Base-by-base conservation (phyloP, 2,797 vertebrate species). In the Clamator glandarius region DNA sequence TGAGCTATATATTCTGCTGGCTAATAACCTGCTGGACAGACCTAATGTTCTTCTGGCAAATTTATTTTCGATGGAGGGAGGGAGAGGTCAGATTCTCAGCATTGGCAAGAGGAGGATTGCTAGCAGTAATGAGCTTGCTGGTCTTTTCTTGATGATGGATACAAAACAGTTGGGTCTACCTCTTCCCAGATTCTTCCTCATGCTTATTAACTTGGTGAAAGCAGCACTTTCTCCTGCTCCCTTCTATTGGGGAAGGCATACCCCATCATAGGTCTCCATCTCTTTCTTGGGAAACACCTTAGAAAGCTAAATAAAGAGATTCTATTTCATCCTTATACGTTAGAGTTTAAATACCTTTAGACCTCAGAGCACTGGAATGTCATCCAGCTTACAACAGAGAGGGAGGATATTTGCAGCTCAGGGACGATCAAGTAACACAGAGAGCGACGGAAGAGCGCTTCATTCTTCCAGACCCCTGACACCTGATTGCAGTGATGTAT, bases 291-390 rank as follows among this genome's bases (percentile, higher is more conserved):
- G 70, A 54, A 77, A 66, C 70, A 42, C 7, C 6, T 28, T 41
- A 54, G 78, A 83, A 89, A 85, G 64, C 7, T 75, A 94, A 93
- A 85, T 18, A 83, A 91, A 59, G 25, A 74, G 82, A 64, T 84
- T 42, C 9, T 28, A 3, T 92, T 89, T 89, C 75, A 82, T 10
- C 64, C 59, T 42, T 15, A 39, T 67, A 52, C 3, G 2, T 33
- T 54, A 8, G 57, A n/a, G 41, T 72, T 92, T 57, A 78, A 94
- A 91, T 64, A 64, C 26, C 3, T 39, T 42, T 10, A 6, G 64
- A 70, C 33, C 39, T 89, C 74, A 84, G 82, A 91, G 82, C 82
- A 57, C 57, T 55, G 92, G 81, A 80, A 87, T 87, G 87, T 9
- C 68, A 79, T 6, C 61, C 89, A 90, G 72, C 82, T 64, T 23